Conservation (phyloP, 2,113 vertebrate species). For the Diadophis punctatus region DNA sequence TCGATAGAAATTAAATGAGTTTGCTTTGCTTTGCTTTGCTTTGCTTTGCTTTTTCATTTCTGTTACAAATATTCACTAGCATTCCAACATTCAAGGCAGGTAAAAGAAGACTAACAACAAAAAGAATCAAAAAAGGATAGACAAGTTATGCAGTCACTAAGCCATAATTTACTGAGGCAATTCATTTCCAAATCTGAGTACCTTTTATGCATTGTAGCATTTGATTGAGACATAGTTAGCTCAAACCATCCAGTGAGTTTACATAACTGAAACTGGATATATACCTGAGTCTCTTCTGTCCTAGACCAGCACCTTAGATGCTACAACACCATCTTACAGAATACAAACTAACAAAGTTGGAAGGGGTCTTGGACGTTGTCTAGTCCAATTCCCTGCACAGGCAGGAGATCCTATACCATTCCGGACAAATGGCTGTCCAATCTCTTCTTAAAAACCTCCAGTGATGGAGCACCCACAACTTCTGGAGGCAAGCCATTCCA, state of each 20-base stretch:
- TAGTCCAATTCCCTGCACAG: no score
- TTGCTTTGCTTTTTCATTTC: not conserved
- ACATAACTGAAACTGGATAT: not conserved
- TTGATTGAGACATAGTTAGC: not conserved
- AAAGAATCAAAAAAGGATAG: not conserved
- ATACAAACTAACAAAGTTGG: no score
- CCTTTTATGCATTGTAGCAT: not conserved
- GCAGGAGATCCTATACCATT: no score
- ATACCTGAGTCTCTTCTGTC: not conserved
- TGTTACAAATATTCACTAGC: not conserved
- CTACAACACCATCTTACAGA: no score
- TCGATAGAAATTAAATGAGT: not conserved
- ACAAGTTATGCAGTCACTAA: not conserved
- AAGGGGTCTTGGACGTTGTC: no score
- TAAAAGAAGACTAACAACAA: not conserved
- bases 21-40: not conserved
- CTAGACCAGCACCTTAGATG: not conserved
- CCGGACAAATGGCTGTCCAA: no score
- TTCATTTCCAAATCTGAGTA: not conserved
- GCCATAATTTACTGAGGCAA: no score
- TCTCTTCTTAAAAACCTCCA: no score
- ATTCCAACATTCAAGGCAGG: not conserved
- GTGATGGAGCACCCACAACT: no score
- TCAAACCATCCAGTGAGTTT: no score
- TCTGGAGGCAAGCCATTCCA: not conserved